Conservation (phyloP, 2,113 vertebrate genomes). For the Petrocephalus zakoni region DNA sequence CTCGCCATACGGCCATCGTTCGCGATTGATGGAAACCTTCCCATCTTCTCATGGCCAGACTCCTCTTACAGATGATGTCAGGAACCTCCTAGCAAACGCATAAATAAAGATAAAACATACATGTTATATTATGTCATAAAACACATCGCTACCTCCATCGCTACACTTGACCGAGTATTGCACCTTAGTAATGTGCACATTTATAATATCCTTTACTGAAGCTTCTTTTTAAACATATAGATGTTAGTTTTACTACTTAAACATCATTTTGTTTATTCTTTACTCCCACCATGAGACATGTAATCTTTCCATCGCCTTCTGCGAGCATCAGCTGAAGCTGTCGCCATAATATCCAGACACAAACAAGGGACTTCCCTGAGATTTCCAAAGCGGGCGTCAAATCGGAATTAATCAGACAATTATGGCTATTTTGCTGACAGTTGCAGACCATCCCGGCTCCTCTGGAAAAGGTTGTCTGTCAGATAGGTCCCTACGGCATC, state of each 20-base stretch:
- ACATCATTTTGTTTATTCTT: neutral
- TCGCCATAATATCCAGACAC: neutral
- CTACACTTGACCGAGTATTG: no score
- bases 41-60: neutral
- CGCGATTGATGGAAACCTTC: neutral
- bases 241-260: neutral
- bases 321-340: neutral
- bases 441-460: neutral
- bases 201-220: neutral
- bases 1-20: neutral
- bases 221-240: neutral
- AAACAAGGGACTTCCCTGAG: neutral
- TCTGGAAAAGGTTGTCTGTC: slow-evolving; percentile 4
- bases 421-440: slow-evolving; percentile 17
- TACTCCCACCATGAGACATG: neutral
- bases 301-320: neutral
- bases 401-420: slow-evolving; percentile 9
- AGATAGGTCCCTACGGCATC: neutral
- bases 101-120: neutral
- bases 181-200: no score
- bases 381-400: neutral
- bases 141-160: no score
- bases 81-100: neutral
- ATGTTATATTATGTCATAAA: neutral
- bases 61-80: neutral